Evolutionary conservation across 2,888 invertebrate species (phyloP), one percentile per base, ranked within the genome.

Genomic region (Philaethria dido): DNA sequence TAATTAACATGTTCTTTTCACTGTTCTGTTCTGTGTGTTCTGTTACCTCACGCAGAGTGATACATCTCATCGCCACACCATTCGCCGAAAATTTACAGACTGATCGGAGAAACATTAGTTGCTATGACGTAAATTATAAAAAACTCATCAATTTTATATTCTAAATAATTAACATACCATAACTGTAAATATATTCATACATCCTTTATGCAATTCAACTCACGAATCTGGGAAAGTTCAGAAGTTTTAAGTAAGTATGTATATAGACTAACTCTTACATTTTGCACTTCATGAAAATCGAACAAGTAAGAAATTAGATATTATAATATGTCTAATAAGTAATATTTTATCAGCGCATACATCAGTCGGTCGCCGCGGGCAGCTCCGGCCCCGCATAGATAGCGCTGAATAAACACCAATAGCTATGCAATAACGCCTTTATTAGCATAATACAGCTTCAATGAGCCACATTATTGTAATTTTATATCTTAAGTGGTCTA

Each of bases 401-500:
- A 36, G 16, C n/a, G 18, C 33, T 18, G 18, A 18, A 0, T 39
- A 20, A 55, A 20, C 18, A 55, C n/a, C 55, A 55, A 39, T 55
- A 55, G 20, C 36, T 36, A 36, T 54, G 36, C 54, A 54, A 20
- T 54, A 48, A 48, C 48, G 54, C 54, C 55, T 55, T n/a, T 39
- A 55, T 55, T 39, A 55, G 22, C 55, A 55, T 55, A 55, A 36
- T 39, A 55, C 39, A 55, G 20, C 36, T n/a, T 55, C 55, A 22
- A 55, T 11, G 39, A 55, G 22, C n/a, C 55, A 55, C 20, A n/a
- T 39, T 55, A 55, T 55, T 39, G 55, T 55, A 3, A 55, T 39
- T 55, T 55, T 55, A 55, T 55, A 39, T 55, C 39, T 55, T 39
- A 55, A 55, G 9, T n/a, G 55, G 8, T 55, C 39, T 22, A 39